These are phyloP conservation scores for Eucidaris tribuloides DNA, from an alignment of 35 echinoderm and acorn worm species.

Conservation along the genomic window DNA sequence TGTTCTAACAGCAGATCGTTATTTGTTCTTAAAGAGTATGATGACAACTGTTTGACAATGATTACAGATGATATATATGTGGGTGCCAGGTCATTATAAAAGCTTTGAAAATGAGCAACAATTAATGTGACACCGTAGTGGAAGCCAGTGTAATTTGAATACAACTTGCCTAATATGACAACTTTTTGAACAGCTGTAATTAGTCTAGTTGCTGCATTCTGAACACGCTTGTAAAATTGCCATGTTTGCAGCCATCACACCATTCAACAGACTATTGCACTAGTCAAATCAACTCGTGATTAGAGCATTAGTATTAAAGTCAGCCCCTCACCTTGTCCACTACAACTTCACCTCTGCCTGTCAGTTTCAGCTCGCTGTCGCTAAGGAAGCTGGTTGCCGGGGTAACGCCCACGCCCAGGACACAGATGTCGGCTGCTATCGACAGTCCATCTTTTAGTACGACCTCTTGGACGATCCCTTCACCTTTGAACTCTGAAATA, in stretches of 20 bases:
- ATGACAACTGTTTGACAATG: too few relatives aligned
- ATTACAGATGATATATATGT: too few relatives aligned
- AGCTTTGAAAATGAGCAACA: too few relatives aligned
- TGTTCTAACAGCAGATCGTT: too few relatives aligned
- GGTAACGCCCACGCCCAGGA: conserved; percentile 77
- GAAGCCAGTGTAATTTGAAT: too few relatives aligned
- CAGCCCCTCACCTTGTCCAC: conserved; percentile 75
- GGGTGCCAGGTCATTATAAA: too few relatives aligned
- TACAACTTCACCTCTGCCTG: conserved; percentile 37
- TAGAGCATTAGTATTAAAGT: conserved; percentile 6
- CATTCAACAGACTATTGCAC: neutral
- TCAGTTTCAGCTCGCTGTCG: conserved; percentile 70
- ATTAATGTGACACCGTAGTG: too few relatives aligned
- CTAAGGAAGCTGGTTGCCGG: conserved; percentile 83
- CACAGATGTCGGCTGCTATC: conserved; percentile 72
- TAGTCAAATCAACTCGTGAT: neutral
- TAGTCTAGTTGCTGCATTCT: too few relatives aligned
- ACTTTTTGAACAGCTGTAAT: too few relatives aligned
- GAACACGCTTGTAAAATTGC: too few relatives aligned
- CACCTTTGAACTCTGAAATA: conserved; percentile 72
- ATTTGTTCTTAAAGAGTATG: too few relatives aligned
- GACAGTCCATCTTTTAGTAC: conserved; percentile 54
- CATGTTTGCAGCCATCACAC: neutral
- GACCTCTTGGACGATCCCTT: conserved; percentile 50
- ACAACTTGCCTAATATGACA: too few relatives aligned